Conservation (phyloP, 2,888 invertebrate species). For the Chydorus sphaericus region DNA sequence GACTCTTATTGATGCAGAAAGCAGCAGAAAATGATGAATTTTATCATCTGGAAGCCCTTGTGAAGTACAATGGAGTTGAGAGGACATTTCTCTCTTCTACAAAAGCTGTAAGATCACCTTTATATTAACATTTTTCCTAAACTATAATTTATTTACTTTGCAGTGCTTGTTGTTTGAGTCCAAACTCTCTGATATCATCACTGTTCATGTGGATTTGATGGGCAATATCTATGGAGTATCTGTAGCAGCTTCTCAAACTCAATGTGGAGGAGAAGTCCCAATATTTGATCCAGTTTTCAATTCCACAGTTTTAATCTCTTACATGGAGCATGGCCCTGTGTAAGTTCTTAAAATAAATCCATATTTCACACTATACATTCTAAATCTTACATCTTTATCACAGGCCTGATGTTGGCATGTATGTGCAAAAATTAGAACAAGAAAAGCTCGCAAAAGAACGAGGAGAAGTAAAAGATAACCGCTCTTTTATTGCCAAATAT, state of each 20-base stretch:
- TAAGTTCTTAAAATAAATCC: conserved; percentile 29
- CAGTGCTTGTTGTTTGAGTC: conserved; percentile 59
- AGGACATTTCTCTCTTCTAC: conserved; percentile 57
- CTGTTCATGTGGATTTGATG: conserved; percentile 60
- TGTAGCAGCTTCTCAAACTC: conserved; percentile 27
- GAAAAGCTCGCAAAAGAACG: conserved; percentile 79
- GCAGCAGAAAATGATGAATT: conserved; percentile 51
- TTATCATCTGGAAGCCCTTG: conserved; percentile 55
- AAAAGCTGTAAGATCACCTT: conserved; percentile 48
- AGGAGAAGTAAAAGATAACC: conserved; percentile 80
- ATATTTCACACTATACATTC: not conserved
- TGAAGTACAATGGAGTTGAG: conserved; percentile 51
- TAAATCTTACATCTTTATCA: conserved; percentile 17
- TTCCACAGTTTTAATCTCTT: conserved; percentile 61
- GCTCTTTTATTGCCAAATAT: conserved; percentile 95
- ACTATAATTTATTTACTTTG: conserved; percentile 22
- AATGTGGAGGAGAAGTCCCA: conserved; percentile 31
- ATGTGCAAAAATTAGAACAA: conserved; percentile 80
- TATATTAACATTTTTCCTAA: not conserved
- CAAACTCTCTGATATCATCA: conserved; percentile 59
- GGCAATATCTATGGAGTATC: conserved; percentile 50
- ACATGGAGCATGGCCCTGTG: conserved; percentile 67
- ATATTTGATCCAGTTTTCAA: conserved; percentile 42
- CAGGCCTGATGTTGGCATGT: conserved; percentile 88
- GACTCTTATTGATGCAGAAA: too few species aligned